A percentile compares a stretch with the other conserved stretches of the same genome.
These are phyloP conservation scores for Neotoxoptera formosana DNA, from an alignment of 1,140 invertebrate genomes.

Conservation along the genomic window DNA sequence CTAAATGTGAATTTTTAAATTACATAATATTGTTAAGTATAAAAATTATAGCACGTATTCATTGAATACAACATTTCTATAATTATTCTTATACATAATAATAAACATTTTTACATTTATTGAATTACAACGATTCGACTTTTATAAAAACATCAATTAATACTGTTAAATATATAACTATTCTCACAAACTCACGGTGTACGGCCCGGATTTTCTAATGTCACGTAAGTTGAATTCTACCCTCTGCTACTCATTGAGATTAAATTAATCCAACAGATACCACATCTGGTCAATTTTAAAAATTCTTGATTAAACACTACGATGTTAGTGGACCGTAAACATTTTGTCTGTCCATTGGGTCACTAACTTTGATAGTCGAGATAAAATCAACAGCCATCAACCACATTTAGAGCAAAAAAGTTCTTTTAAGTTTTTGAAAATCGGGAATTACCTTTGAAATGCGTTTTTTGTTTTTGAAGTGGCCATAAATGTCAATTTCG, in stretches of 20 bases:
- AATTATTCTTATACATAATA: background rate
- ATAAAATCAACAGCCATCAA: conserved; percentile 4
- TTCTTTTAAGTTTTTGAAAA: conserved; percentile 8
- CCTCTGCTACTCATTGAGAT: background rate
- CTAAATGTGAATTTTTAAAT: too few relatives aligned
- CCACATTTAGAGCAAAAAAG: background rate
- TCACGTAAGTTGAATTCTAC: background rate
- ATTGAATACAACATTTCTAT: background rate
- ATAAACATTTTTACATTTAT: background rate
- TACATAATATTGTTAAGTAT: too few relatives aligned
- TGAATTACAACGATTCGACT: background rate
- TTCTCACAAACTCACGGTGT: background rate
- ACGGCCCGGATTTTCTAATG: background rate
- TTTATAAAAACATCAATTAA: background rate
- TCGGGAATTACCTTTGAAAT: conserved; percentile 17
- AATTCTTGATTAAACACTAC: background rate
- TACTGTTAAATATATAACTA: background rate
- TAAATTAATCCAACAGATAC: background rate
- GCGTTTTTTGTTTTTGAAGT: conserved; percentile 31
- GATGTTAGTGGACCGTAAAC: background rate
- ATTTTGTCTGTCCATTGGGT: background rate
- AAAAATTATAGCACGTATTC: too few relatives aligned
- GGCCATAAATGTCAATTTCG: background rate
- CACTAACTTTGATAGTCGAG: background rate
- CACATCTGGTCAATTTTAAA: background rate